Evolutionary conservation across 2,888 invertebrate species (phyloP), one percentile per base, ranked within the genome.

Genomic region (Chaitophorus viminalis): DNA sequence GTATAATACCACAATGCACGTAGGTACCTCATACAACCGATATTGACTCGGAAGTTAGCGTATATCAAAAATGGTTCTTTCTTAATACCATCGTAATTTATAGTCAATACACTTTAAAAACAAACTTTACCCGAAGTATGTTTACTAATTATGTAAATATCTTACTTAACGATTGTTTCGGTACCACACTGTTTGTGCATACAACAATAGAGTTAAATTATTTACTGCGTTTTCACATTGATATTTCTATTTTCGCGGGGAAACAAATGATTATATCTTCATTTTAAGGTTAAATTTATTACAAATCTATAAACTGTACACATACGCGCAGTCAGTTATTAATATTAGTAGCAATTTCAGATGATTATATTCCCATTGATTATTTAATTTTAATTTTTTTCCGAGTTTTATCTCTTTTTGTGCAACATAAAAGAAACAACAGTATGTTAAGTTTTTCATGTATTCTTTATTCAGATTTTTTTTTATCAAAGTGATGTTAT

Each of bases 401-500:
- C 54, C 17, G 31, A 6, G 21, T 74, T 33, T 36, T 31, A 65
- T 31, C n/a, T 39, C 5, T 31, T 18, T 33, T 52, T 33, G 31
- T 52, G n/a, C 9, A 17, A 14, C 25, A 29, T 81, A 39, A 72
- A 75, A 65, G 33, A 76, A 76, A 76, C n/a, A 76, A 84, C 76
- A 46, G 46, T 84, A 84, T 84, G 76, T 84, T 76, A 85, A 85
- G 68, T 76, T 85, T 33, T 68, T 46, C 52, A 17, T 46, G 17
- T 46, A 17, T 76, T 46, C 76, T 84, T 84, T 76, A 76, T 85
- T 68, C n/a, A 52, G 25, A 46, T 84, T 77, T 85, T 9, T 84
- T 85, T 25, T 36, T 68, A 77, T 76, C 65, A 84, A 84, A 81
- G 25, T 21, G n/a, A 33, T n/a, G 52, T 29, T 46, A 29, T 25